phyloP scores from a whole-genome alignment of 2,888 invertebrate genomes.

The Parascotia fuliginaria region DNA sequence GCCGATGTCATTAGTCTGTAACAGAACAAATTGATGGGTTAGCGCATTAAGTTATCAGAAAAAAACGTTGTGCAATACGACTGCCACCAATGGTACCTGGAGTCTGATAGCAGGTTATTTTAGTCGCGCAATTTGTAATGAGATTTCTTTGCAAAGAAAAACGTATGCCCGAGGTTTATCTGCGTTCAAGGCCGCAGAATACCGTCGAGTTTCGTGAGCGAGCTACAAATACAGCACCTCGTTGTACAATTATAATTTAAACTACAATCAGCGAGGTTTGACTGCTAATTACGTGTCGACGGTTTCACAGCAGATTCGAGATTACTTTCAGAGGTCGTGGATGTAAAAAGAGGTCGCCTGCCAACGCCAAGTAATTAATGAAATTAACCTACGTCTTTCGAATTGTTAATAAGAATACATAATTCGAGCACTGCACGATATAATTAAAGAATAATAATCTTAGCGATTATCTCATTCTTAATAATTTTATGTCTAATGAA shows the following conservation, averaged over 20 bases:
- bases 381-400: too few relatives aligned
- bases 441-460: too few relatives aligned
- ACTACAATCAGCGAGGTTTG: too few relatives aligned
- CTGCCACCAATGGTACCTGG: neutral
- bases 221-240: neutral
- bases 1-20: conserved; percentile 66
- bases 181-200: conserved; percentile 7
- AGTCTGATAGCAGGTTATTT: conserved; percentile 15
- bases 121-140: conserved; percentile 8
- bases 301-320: too few relatives aligned
- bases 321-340: too few relatives aligned
- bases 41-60: conserved; percentile 50
- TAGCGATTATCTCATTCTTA: too few relatives aligned
- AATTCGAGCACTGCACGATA: too few relatives aligned
- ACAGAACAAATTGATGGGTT: conserved; percentile 46
- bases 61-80: conserved; percentile 11
- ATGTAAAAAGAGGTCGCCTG: too few relatives aligned
- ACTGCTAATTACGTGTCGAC: too few relatives aligned
- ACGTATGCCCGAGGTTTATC: conserved; percentile 6
- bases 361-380: too few relatives aligned
- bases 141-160: conserved; percentile 7
- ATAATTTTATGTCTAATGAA: too few relatives aligned
- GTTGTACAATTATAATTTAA: neutral
- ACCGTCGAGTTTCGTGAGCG: neutral
- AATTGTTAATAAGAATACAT: too few relatives aligned